These are phyloP conservation scores for Odontesthes bonariensis DNA, from an alignment of 2,113 vertebrate genomes.

Conservation along the genomic window DNA sequence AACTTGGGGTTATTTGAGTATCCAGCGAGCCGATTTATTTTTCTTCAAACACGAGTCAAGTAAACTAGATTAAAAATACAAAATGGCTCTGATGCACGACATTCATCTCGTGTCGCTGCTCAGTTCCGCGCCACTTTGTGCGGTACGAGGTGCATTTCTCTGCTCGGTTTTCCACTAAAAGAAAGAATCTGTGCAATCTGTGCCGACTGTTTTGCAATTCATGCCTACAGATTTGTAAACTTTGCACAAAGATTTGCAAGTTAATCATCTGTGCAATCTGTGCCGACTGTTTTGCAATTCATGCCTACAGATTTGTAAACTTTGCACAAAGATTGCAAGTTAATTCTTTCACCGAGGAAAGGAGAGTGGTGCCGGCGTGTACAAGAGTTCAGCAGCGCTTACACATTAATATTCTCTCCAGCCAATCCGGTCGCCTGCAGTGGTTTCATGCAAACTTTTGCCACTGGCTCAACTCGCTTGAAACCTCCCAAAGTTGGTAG, in stretches of 20 bases:
- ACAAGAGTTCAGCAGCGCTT: neutral
- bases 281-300: neutral
- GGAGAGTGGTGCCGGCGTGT: neutral
- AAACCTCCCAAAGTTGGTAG: neutral
- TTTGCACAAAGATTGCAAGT: neutral
- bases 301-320: conserved; percentile 1
- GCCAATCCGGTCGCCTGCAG: neutral
- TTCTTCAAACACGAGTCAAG: too few relatives aligned
- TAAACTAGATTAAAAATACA: too few relatives aligned
- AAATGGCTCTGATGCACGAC: neutral
- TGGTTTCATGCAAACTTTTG: neutral
- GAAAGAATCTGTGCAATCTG: neutral
- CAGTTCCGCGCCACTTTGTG: neutral
- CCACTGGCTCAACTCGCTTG: neutral
- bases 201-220: neutral
- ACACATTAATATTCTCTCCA: neutral
- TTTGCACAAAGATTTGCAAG: neutral
- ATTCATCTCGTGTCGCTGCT: neutral
- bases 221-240: conserved; percentile 1
- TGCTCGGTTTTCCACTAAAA: neutral
- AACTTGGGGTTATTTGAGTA: too few relatives aligned
- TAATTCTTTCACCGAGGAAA: neutral
- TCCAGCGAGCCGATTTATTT: too few relatives aligned
- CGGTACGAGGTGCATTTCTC: neutral
- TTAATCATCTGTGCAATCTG: neutral